These are phyloP conservation scores for Ectemnius cavifrons DNA, from an alignment of 2,888 invertebrate species.

Conservation along the genomic window DNA sequence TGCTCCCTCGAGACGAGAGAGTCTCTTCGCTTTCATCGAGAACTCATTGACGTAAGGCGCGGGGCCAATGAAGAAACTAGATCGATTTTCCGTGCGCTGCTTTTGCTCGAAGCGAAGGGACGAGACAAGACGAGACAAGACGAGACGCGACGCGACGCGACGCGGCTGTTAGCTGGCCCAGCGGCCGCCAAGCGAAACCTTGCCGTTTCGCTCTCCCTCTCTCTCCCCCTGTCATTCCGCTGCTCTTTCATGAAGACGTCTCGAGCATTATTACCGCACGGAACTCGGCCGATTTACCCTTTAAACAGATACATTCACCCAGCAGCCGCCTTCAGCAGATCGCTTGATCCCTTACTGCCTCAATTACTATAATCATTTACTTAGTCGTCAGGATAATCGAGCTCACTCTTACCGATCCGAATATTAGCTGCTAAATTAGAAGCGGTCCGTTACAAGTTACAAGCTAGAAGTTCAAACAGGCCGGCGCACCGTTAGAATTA, in stretches of 20 bases:
- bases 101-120: slow-evolving; percentile 35
- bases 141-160: not conserved
- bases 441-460: too few relatives aligned
- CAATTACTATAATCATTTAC: not conserved
- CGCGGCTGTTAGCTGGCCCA: slow-evolving; percentile 6
- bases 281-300: not conserved
- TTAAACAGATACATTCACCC: not conserved
- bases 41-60: slow-evolving; percentile 9
- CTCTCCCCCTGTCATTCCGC: not conserved
- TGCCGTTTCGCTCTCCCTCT: too few relatives aligned
- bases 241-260: not conserved
- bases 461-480: too few relatives aligned
- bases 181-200: too few relatives aligned
- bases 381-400: not conserved
- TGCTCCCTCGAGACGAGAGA: slow-evolving; percentile 63
- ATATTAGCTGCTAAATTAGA: too few relatives aligned
- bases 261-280: not conserved
- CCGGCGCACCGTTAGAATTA: too few relatives aligned
- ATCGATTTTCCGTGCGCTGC: slow-evolving; percentile 58
- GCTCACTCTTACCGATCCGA: not conserved
- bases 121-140: not conserved
- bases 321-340: not conserved
- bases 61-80: slow-evolving; percentile 67
- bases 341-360: not conserved
- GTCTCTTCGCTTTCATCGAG: slow-evolving; percentile 75